Evolutionary conservation across 2,888 invertebrate species (phyloP).

Genomic region (Slavum lentiscoides): DNA sequence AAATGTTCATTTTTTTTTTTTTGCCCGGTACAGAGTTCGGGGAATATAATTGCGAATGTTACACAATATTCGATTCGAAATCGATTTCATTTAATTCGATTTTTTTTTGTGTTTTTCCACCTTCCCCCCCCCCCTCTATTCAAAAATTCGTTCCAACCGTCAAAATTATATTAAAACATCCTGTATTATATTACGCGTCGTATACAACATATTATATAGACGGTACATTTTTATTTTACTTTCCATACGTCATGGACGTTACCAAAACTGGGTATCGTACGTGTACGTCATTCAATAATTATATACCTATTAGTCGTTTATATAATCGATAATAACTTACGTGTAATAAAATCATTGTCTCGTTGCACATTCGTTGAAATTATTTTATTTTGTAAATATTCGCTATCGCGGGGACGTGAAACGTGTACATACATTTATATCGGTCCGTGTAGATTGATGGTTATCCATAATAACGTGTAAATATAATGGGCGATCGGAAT

Average conservation of each 20-base stretch:
- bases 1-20: no score
- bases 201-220: no score
- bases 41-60: no score
- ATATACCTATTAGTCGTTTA: not conserved
- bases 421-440: slow-evolving; percentile 24
- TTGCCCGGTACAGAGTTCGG: no score
- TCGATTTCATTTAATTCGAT: no score
- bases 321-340: no score
- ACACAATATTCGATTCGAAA: no score
- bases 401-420: not conserved
- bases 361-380: not conserved
- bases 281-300: not conserved
- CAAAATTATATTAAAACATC: not conserved
- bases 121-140: no score
- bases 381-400: not conserved
- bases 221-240: not conserved
- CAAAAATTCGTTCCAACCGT: not conserved
- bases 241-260: not conserved
- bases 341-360: not conserved
- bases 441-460: not conserved
- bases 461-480: slow-evolving; percentile 3
- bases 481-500: not conserved
- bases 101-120: no score
- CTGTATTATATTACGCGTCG: no score
- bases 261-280: not conserved